These are phyloP conservation scores for Drosophila greeni DNA, from an alignment of 2,888 invertebrate species.

Conservation along the genomic window DNA sequence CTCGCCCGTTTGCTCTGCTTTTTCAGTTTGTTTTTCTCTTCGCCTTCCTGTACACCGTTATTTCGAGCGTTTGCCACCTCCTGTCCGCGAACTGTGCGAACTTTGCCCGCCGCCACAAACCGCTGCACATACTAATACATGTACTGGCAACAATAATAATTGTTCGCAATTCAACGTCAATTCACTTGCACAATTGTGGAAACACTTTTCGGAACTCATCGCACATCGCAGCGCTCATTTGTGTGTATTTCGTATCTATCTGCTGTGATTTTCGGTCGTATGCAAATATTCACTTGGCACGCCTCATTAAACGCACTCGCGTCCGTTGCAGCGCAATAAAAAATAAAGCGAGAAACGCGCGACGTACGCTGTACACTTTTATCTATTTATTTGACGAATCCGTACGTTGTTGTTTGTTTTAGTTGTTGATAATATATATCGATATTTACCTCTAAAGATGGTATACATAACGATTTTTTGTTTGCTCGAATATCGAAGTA, in stretches of 20 bases:
- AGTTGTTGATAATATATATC: too few species aligned
- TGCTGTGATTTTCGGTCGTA: conserved; percentile 10
- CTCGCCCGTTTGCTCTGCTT: conserved; percentile 31
- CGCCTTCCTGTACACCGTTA: conserved; percentile 52
- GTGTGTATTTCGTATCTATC: conserved; percentile 2
- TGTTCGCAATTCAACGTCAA: conserved; percentile 52
- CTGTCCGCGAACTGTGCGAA: conserved; percentile 34
- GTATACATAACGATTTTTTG: too few species aligned
- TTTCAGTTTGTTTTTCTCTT: conserved; percentile 62
- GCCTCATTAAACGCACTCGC: conserved; percentile 32
- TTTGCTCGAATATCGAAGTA: too few species aligned
- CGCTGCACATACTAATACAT: conserved; percentile 46
- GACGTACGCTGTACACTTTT: conserved; percentile 10
- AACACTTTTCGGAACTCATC: conserved; percentile 23
- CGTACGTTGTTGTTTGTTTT: conserved; percentile 16
- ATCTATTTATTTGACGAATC: not conserved
- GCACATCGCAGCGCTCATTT: conserved; percentile 17
- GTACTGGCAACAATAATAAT: conserved; percentile 40
- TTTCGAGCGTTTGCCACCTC: conserved; percentile 38
- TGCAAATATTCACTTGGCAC: conserved; percentile 21
- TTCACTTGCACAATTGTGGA: conserved; percentile 53
- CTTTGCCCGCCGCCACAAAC: conserved; percentile 44
- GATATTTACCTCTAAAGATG: too few species aligned
- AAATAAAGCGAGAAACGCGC: conserved; percentile 1
- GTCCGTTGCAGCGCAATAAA: conserved; percentile 22